Evolutionary conservation across 37 sponge, comb jelly and placozoan species (phyloP), one percentile per base, ranked within the genome.

Genomic region (Diacarnus erythraeanus): DNA sequence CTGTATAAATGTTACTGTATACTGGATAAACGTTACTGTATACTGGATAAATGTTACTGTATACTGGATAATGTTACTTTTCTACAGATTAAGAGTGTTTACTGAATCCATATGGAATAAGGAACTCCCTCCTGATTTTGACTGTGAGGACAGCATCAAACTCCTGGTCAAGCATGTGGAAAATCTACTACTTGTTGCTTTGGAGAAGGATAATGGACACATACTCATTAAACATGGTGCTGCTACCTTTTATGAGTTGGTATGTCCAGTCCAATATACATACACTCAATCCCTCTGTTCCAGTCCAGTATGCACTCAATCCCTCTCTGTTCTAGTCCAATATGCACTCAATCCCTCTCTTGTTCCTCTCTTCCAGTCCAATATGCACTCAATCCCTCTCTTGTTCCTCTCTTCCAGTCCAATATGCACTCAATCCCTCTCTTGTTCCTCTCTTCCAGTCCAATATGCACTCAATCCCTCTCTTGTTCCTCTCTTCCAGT

Each of bases 241-340:
- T 34, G n/a, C 42, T 23, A 22, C 29, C 57, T 80, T 80, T 60
- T 80, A 80, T 59, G 71, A 71, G 25, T 37, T 71, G 72, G 80
- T 80, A 41, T 26, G 77, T 41, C 18, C 2, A 18, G 15, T 38
- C 9, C 9, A 36, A 34, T 44, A 33, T 10, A 34, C 38, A 34
- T 20, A 38, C 70, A 10, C 47, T 3, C 10, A 26, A 2, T n/a
- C n/a, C 1, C 38, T 71, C 20, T 41, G 21, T 17, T 17, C 56
- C 56, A 54, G 10, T 10, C 56, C 56, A 10, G 17, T 54, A 17
- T 72, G 47, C 54, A 22, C 3, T 22, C 36, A 9, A 15, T 64
- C 18, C 66, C 66, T 64, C 66, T n/a, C 20, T 56, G 20, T 56
- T 21, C 57, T 64, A 64, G 39, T 27, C 9, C 56, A 54, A 54